Evolutionary conservation across 2,888 invertebrate genomes (phyloP).

Genomic region (Chironomus riparius): DNA sequence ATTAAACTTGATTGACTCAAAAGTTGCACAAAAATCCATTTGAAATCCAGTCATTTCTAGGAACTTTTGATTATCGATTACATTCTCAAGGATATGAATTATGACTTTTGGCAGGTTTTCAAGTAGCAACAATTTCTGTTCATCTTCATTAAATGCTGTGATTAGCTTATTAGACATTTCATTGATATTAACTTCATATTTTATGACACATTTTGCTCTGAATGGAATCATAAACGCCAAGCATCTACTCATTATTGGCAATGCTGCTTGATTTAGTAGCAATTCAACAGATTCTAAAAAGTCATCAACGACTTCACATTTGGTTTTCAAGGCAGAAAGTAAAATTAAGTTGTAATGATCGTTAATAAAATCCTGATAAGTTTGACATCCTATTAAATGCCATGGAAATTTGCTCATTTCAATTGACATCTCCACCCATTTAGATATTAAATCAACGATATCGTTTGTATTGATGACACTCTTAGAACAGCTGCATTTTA

Average conservation of each 20-base stretch:
- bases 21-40: conserved; percentile 11
- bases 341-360: conserved; percentile 3
- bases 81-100: conserved; percentile 15
- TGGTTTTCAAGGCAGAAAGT: conserved; percentile 13
- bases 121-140: not conserved
- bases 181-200: not conserved
- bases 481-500: not conserved
- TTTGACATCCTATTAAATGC: conserved; percentile 18
- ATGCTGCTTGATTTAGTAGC: not conserved
- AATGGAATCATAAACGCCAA: conserved; percentile 17
- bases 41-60: conserved; percentile 18
- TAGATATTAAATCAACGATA: conserved; percentile 7
- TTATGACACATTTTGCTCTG: not conserved
- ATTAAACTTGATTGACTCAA: not conserved
- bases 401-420: conserved; percentile 26
- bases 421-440: conserved; percentile 20
- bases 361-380: conserved; percentile 21
- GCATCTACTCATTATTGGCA: conserved; percentile 13
- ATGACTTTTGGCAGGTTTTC: conserved; percentile 22
- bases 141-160: not conserved
- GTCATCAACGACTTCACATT: conserved; percentile 1
- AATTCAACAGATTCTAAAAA: conserved; percentile 7
- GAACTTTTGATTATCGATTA: conserved; percentile 27
- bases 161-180: conserved; percentile 6
- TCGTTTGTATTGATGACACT: conserved; percentile 16